phyloP scores from a whole-genome alignment of 1,140 invertebrate species.

The Drosophila yakuba region DNA sequence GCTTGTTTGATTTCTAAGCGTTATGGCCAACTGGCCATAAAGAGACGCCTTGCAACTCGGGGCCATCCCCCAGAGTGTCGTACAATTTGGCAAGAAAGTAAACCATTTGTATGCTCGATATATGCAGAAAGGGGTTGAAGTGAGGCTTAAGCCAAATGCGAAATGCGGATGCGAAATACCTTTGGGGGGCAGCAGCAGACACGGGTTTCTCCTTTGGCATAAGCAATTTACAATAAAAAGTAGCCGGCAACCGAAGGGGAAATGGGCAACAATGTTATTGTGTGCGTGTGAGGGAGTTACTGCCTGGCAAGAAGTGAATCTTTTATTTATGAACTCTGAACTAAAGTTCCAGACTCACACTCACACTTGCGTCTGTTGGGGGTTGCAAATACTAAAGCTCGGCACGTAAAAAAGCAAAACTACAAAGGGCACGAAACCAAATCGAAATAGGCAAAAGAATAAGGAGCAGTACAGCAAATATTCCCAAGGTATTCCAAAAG shows the following conservation, averaged over 20 bases:
- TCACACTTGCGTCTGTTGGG: slow-evolving; percentile 25
- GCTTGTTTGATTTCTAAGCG: slow-evolving; percentile 76
- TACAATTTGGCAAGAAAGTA: slow-evolving; percentile 75
- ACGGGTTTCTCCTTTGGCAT: slow-evolving; percentile 61
- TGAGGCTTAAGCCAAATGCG: slow-evolving; percentile 39
- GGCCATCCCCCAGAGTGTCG: slow-evolving; percentile 70
- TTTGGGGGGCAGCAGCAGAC: slow-evolving; percentile 61
- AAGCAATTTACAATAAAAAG: slow-evolving; percentile 83
- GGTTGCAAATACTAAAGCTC: slow-evolving; percentile 34
- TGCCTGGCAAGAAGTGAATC: slow-evolving; percentile 60
- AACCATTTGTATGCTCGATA: slow-evolving; percentile 57
- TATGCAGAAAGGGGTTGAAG: slow-evolving; percentile 37
- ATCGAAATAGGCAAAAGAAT: slow-evolving; percentile 8
- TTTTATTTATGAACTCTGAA: slow-evolving; percentile 79
- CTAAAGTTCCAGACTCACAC: slow-evolving; percentile 28
- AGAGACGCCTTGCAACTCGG: slow-evolving; percentile 24
- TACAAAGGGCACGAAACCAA: slow-evolving; percentile 45
- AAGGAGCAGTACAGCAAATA: slow-evolving; percentile 12
- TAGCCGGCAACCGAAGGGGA: slow-evolving; percentile 55
- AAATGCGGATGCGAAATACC: slow-evolving; percentile 43
- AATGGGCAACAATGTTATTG: slow-evolving; percentile 65
- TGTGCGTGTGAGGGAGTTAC: slow-evolving; percentile 15
- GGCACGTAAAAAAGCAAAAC: slow-evolving; percentile 62
- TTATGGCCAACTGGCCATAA: slow-evolving; percentile 60
- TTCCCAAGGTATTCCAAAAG: slow-evolving; percentile 29